Evolutionary conservation across 2,797 vertebrate species (phyloP).

Genomic region (Babyrousa celebensis): DNA sequence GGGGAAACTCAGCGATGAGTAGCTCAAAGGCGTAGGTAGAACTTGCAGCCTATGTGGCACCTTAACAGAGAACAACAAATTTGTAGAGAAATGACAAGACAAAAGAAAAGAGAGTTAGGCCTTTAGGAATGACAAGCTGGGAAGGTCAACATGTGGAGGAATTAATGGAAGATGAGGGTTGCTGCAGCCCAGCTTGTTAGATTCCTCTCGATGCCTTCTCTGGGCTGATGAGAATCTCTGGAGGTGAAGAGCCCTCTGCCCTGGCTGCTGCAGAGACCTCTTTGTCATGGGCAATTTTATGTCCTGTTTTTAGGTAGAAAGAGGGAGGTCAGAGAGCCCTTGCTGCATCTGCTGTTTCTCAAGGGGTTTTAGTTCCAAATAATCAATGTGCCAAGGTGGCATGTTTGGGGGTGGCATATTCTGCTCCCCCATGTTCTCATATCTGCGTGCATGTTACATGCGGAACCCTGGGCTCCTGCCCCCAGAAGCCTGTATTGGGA

Average conservation of each 20-base stretch:
- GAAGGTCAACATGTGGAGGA: background rate
- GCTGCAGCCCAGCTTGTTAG: background rate
- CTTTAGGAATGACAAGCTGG: background rate
- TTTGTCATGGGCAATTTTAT: too few species aligned
- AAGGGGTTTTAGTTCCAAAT: background rate
- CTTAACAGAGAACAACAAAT: background rate
- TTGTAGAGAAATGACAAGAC: background rate
- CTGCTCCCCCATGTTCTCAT: background rate
- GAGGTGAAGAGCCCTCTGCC: background rate
- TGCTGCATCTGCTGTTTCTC: background rate
- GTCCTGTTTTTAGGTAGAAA: background rate
- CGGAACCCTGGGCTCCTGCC: background rate
- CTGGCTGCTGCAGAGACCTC: background rate
- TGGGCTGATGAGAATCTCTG: background rate
- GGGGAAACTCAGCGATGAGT: background rate
- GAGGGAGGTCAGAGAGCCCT: background rate
- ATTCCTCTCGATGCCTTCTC: background rate
- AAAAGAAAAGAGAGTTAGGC: background rate
- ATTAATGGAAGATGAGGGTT: background rate
- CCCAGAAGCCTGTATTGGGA: background rate
- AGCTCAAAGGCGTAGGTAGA: background rate
- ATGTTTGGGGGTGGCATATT: background rate
- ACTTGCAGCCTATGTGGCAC: background rate
- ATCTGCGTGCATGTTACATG: background rate
- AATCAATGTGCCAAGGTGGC: too few species aligned